Percentiles rank a stretch among this genome's conserved stretches.
Conservation (phyloP, 2,113 vertebrate species). For the Tricholaema leucomelas region DNA sequence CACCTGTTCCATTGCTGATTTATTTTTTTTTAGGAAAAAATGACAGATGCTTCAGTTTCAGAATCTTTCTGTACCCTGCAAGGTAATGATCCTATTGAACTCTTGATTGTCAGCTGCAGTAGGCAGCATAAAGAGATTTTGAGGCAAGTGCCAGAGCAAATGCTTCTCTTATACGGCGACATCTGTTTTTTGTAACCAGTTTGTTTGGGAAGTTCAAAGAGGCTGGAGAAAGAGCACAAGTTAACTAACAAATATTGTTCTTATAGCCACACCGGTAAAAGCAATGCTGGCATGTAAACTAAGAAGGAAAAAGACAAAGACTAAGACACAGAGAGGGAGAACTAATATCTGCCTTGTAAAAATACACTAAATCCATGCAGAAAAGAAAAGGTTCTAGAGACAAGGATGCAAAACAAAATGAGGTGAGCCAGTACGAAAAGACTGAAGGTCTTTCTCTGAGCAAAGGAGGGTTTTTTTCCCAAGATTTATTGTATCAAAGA, state of each 20-base stretch:
- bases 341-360: neutral
- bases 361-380: neutral
- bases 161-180: neutral
- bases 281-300: neutral
- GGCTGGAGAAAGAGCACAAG: neutral
- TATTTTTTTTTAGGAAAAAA: neutral
- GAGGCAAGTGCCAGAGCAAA: neutral
- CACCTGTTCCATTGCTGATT: neutral
- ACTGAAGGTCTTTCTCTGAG: neutral
- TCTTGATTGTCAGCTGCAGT: neutral
- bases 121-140: neutral
- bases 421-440: neutral
- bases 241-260: neutral
- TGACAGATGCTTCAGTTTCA: neutral
- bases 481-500: neutral
- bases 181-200: neutral
- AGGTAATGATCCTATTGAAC: neutral
- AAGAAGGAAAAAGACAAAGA: neutral
- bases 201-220: neutral
- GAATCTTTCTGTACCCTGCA: neutral
- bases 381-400: neutral
- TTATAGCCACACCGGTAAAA: neutral
- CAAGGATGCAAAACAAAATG: neutral
- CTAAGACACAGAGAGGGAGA: neutral
- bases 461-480: neutral